A percentile compares a stretch with the other conserved stretches of the same genome.
Conservation (phyloP, 2,113 vertebrate species). For the Chelonoidis abingdonii region DNA sequence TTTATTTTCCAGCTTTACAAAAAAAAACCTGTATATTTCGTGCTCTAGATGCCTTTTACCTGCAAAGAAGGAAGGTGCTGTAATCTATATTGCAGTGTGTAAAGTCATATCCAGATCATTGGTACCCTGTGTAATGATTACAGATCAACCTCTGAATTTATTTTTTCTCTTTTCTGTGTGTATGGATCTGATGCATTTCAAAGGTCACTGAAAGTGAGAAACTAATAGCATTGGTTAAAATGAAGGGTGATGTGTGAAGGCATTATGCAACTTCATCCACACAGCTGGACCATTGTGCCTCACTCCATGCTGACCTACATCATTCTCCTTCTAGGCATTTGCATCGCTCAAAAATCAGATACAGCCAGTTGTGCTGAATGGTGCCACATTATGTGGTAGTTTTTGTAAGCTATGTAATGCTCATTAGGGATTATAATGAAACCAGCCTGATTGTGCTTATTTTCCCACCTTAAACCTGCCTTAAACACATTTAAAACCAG, state of each 20-base stretch:
- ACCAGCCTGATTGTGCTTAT: conserved; percentile 4
- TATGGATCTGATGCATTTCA: not conserved
- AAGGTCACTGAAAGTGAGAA: not conserved
- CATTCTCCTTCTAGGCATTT: not conserved
- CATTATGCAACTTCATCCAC: not conserved
- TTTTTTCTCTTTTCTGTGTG: not conserved
- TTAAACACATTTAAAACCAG: not conserved
- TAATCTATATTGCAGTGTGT: not conserved
- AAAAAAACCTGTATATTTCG: rapidly evolving
- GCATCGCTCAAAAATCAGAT: not conserved
- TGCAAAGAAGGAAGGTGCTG: rapidly evolving
- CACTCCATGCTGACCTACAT: not conserved
- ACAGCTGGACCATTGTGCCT: not conserved
- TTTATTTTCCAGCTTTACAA: conserved; percentile 8
- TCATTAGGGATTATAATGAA: not conserved
- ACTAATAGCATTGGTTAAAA: not conserved
- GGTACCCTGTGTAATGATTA: rapidly evolving
- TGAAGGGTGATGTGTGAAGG: not conserved
- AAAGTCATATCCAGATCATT: not conserved
- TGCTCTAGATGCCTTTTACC: not conserved
- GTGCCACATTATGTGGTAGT: not conserved
- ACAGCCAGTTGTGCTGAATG: not conserved
- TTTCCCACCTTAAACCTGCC: conserved; percentile 14
- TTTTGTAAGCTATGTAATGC: not conserved
- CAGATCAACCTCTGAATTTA: rapidly evolving